Evolutionary conservation across 1,140 invertebrate genomes (phyloP).

Genomic region (Himalopsyche phryganea): DNA sequence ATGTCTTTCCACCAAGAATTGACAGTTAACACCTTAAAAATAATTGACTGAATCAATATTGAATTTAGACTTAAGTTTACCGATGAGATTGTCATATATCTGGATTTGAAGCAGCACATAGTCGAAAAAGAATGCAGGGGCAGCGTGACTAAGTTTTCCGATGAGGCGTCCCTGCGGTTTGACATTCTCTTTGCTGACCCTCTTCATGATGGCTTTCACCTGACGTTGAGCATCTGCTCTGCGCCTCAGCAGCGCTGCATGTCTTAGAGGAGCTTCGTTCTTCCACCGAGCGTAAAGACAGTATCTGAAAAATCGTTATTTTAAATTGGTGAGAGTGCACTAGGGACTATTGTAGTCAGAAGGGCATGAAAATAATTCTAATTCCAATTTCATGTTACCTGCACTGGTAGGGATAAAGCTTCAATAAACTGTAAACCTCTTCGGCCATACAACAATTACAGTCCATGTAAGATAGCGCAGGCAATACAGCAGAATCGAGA

Average conservation of each 20-base stretch:
- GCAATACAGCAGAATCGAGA: slow-evolving; percentile 83
- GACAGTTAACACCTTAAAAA: too few species aligned
- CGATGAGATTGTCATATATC: slow-evolving; percentile 95
- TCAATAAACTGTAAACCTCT: slow-evolving; percentile 91
- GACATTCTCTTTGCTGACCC: slow-evolving; percentile 97
- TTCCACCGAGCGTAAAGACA: slow-evolving; percentile 93
- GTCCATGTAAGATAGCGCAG: slow-evolving; percentile 86
- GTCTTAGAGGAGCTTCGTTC: slow-evolving; percentile 76
- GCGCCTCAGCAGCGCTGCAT: slow-evolving; percentile 78
- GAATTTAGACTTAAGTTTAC: too few species aligned
- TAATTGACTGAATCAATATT: too few species aligned
- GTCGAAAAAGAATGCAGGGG: slow-evolving; percentile 93
- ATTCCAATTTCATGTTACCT: slow-evolving; percentile 52
- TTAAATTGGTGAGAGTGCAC: too few species aligned
- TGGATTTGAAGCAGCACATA: slow-evolving; percentile 93
- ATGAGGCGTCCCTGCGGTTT: slow-evolving; percentile 93
- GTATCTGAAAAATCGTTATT: slow-evolving; percentile 57
- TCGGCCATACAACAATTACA: slow-evolving; percentile 94
- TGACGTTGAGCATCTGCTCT: slow-evolving; percentile 84
- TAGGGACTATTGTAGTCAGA: too few species aligned
- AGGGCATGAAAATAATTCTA: too few species aligned
- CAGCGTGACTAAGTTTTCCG: slow-evolving; percentile 94
- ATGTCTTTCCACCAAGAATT: too few species aligned
- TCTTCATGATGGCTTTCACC: slow-evolving; percentile 95
- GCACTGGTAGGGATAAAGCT: slow-evolving; percentile 88